Conservation (phyloP, 2,113 vertebrate genomes). For the Urocitellus parryii region DNA sequence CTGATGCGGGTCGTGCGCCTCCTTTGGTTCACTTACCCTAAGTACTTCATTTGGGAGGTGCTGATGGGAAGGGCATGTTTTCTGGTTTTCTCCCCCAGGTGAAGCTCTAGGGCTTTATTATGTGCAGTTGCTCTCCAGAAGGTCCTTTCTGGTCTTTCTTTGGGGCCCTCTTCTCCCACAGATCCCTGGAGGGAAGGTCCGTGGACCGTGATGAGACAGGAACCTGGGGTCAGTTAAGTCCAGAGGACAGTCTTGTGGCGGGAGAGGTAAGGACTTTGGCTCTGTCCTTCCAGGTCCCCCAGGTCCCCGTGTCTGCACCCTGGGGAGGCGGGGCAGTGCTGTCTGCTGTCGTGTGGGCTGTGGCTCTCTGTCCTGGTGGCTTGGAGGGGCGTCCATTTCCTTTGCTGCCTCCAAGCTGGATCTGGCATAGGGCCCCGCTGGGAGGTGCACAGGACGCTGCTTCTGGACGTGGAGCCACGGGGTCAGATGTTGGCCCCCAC, state of each 20-base stretch:
- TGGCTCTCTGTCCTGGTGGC: slow-evolving; percentile 61
- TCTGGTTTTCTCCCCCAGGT: not conserved
- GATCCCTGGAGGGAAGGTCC: not conserved
- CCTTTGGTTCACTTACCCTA: too few species aligned
- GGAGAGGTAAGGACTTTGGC: not conserved
- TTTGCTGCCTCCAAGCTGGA: slow-evolving; percentile 86
- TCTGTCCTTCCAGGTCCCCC: slow-evolving; percentile 50
- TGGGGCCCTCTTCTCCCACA: not conserved
- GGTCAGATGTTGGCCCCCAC: slow-evolving; percentile 90
- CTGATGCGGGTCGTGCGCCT: too few species aligned
- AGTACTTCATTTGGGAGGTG: not conserved
- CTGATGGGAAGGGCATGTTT: not conserved
- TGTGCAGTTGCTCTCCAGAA: not conserved
- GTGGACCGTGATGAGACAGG: not conserved
- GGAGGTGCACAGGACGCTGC: slow-evolving; percentile 90
- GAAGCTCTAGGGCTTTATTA: slow-evolving; percentile 48
- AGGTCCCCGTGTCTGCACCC: too few species aligned
- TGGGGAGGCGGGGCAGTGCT: too few species aligned
- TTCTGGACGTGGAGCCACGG: slow-evolving; percentile 92
- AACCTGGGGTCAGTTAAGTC: not conserved
- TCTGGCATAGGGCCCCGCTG: slow-evolving; percentile 93
- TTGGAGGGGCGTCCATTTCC: slow-evolving; percentile 81
- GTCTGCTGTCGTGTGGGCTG: not conserved
- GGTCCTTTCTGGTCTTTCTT: not conserved
- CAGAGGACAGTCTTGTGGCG: not conserved